phyloP scores from a whole-genome alignment of 2,888 invertebrate species.

The Epistrophella euchroma region DNA sequence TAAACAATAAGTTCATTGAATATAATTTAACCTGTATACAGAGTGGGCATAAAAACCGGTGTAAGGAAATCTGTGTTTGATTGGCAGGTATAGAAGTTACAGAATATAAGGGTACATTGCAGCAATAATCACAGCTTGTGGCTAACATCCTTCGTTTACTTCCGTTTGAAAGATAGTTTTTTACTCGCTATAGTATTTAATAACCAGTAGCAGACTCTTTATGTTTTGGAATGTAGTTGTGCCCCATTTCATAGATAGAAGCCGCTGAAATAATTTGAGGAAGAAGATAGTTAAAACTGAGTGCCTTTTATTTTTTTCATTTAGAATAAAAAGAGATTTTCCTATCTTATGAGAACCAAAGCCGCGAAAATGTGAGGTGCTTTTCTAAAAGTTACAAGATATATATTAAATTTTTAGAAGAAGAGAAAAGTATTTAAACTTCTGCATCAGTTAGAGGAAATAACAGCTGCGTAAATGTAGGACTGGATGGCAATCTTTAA shows the following conservation, averaged over 20 bases:
- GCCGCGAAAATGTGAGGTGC: too few relatives aligned
- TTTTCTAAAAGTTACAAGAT: too few relatives aligned
- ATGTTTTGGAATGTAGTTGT: not conserved
- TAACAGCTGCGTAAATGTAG: too few relatives aligned
- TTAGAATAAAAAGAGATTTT: too few relatives aligned
- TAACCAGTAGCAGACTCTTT: not conserved
- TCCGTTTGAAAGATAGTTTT: conserved; percentile 47
- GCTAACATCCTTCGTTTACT: conserved; percentile 53
- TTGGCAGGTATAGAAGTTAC: conserved; percentile 2
- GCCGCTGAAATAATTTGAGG: not conserved
- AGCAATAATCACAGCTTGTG: conserved; percentile 46
- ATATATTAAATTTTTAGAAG: too few relatives aligned
- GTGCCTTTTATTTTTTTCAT: not conserved
- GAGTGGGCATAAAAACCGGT: not conserved
- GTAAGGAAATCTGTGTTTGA: not conserved
- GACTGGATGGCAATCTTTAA: too few relatives aligned
- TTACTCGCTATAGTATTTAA: not conserved
- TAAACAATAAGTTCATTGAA: conserved; percentile 16
- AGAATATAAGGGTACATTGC: conserved; percentile 9
- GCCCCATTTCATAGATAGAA: not conserved
- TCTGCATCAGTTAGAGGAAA: too few relatives aligned
- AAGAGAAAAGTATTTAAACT: too few relatives aligned
- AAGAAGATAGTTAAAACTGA: conserved; percentile 2
- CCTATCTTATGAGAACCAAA: too few relatives aligned
- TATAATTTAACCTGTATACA: not conserved